Evolutionary conservation across 2,797 vertebrate species (phyloP).

Genomic region (Anas bahamensis): DNA sequence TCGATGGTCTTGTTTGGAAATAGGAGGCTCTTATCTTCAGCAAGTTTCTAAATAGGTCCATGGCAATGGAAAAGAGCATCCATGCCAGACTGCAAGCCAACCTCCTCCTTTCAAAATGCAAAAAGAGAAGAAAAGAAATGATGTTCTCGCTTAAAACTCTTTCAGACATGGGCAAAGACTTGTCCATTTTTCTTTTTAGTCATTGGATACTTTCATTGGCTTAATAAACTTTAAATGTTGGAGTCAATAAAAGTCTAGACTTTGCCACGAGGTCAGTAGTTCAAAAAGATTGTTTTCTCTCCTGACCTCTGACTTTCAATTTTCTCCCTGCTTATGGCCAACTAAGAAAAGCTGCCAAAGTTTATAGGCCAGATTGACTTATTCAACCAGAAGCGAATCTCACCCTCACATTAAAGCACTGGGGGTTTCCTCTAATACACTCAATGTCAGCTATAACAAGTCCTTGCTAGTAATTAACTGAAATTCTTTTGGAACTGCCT

Average conservation of each 20-base stretch:
- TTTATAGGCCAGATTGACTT: slow-evolving; percentile 38
- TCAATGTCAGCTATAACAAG: neutral
- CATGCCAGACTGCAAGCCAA: neutral
- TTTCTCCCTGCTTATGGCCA: slow-evolving; percentile 41
- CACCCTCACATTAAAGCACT: neutral
- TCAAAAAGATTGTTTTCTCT: slow-evolving; percentile 36
- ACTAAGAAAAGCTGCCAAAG: neutral
- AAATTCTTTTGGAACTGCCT: neutral
- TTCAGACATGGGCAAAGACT: neutral
- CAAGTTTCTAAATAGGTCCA: neutral
- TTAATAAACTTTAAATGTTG: slow-evolving; percentile 39
- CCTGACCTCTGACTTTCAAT: slow-evolving; percentile 2
- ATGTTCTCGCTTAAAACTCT: neutral
- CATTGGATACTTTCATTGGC: neutral
- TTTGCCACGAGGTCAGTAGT: slow-evolving; percentile 16
- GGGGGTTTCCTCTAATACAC: neutral
- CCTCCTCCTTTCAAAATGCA: neutral
- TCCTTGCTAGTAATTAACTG: slow-evolving; percentile 24
- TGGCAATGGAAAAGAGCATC: neutral
- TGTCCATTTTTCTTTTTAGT: neutral
- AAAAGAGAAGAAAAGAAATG: neutral
- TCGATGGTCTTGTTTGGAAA: neutral
- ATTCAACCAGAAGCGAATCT: slow-evolving; percentile 19
- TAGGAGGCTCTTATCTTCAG: neutral
- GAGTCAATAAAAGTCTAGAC: slow-evolving; percentile 7